Conservation (phyloP, 2,888 invertebrate genomes). For the Leptothorax acervorum region DNA sequence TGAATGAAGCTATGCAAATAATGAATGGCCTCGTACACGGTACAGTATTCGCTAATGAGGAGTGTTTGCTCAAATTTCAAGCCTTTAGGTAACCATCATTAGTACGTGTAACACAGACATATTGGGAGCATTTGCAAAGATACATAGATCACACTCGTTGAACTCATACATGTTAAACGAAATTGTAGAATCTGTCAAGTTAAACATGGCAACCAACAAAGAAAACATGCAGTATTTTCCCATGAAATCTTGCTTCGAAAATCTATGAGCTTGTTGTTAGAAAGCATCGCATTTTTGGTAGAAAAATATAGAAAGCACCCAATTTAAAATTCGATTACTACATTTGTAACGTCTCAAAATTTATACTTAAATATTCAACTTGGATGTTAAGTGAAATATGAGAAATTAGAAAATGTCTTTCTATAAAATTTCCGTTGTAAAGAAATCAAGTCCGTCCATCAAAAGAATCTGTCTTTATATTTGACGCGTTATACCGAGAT, state of each 20-base stretch:
- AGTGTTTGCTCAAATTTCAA: conserved; percentile 41
- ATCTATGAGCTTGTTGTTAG: not conserved
- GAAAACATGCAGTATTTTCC: not conserved
- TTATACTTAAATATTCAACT: not conserved
- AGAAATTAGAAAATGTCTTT: not conserved
- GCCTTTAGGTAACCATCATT: conserved; percentile 24
- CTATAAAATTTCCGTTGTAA: not conserved
- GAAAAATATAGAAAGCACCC: not conserved
- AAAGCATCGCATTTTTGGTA: not conserved
- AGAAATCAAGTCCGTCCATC: not conserved
- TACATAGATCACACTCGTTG: not conserved
- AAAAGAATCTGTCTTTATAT: not conserved
- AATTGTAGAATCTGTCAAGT: not conserved
- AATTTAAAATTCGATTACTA: not conserved
- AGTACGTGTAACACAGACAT: not conserved
- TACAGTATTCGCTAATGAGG: conserved; percentile 24
- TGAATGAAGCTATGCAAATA: conserved; percentile 10
- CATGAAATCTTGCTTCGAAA: not conserved
- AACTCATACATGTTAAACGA: not conserved
- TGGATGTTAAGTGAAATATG: not conserved
- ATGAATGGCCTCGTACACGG: not conserved
- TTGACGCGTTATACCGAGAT: not conserved
- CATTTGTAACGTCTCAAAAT: not conserved
- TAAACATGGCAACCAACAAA: not conserved
- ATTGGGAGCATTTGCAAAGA: conserved; percentile 22